Evolutionary conservation across 2,888 invertebrate genomes (phyloP).

Genomic region (Watsonalla binaria): DNA sequence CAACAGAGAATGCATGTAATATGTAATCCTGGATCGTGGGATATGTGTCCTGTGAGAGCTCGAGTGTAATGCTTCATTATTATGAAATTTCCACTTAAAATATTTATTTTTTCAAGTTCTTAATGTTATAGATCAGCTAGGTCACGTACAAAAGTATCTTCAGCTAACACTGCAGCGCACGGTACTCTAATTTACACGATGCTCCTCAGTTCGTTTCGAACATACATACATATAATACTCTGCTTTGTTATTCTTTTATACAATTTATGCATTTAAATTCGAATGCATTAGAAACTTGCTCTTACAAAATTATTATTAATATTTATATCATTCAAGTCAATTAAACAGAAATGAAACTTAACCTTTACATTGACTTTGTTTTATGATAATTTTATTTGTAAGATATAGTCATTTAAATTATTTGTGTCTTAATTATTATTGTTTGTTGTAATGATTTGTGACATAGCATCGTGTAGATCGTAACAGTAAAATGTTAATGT

Average conservation of each 20-base stretch:
- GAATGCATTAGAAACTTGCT: neutral
- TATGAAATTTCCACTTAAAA: slow-evolving; percentile 38
- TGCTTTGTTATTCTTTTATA: neutral
- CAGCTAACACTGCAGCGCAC: slow-evolving; percentile 2
- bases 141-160: slow-evolving; percentile 40
- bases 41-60: slow-evolving; percentile 61
- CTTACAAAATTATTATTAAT: neutral
- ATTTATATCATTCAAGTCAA: neutral
- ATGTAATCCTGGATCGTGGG: slow-evolving; percentile 64
- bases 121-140: slow-evolving; percentile 59
- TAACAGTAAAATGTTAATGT: neutral
- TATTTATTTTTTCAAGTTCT: slow-evolving; percentile 38
- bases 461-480: neutral
- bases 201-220: slow-evolving; percentile 21
- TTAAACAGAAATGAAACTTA: neutral
- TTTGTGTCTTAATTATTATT: neutral
- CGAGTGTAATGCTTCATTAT: slow-evolving; percentile 59
- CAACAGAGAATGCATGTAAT: slow-evolving; percentile 63
- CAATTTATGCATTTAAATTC: too few species aligned
- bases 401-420: neutral
- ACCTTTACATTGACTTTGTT: neutral
- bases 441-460: neutral
- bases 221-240: slow-evolving; percentile 3
- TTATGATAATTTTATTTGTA: neutral
- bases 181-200: slow-evolving; percentile 34